phyloP scores from a whole-genome alignment of 2,113 vertebrate genomes.

The Eira barbara region DNA sequence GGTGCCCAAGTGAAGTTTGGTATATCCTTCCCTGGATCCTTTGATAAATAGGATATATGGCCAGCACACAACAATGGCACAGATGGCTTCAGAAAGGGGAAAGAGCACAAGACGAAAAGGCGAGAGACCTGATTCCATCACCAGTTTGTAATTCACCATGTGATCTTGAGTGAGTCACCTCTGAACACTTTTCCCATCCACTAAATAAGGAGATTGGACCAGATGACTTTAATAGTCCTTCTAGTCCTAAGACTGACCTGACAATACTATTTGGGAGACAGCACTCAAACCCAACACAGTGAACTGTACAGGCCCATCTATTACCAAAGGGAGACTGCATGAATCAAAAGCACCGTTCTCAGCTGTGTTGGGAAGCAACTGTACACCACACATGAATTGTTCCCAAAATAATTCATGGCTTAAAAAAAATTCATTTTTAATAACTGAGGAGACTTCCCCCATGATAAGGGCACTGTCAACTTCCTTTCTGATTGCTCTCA shows the following conservation, averaged over 20 bases:
- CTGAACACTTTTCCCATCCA: neutral
- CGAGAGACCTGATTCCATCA: neutral
- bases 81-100: neutral
- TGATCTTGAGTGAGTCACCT: neutral
- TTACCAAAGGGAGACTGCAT: neutral
- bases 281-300: neutral
- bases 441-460: neutral
- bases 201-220: neutral
- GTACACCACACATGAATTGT: neutral
- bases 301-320: neutral
- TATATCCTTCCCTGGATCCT: neutral
- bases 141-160: neutral
- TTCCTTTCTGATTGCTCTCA: neutral
- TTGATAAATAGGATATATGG: neutral
- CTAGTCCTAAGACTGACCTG: neutral
- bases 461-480: neutral
- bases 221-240: neutral
- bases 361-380: neutral
- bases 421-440: slow-evolving; percentile 7
- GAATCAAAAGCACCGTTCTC: neutral
- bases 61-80: neutral
- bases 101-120: neutral
- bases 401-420: neutral
- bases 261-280: neutral
- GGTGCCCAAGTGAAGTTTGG: neutral